Conservation (phyloP, 1,140 invertebrate species). For the Ridgeia piscesae region DNA sequence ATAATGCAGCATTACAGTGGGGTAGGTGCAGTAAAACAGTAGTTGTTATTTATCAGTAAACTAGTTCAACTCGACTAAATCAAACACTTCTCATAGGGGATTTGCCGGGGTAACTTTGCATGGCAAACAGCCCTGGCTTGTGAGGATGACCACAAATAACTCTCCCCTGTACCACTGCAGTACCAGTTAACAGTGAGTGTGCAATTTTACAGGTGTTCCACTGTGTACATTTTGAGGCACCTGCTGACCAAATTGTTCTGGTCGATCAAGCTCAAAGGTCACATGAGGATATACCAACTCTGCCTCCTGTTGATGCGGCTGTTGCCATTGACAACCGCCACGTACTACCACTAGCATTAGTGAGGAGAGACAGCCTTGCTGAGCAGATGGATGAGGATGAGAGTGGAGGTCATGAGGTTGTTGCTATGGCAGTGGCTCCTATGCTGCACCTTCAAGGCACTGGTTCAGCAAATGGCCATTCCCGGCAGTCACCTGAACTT, state of each 20-base stretch:
- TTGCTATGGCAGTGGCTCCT: background rate
- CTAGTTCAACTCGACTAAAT: too few relatives aligned
- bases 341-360: background rate
- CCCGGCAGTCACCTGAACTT: background rate
- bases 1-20: too few relatives aligned
- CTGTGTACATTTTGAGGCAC: constrained; percentile 96
- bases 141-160: too few relatives aligned
- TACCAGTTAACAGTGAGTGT: too few relatives aligned
- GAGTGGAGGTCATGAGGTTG: background rate
- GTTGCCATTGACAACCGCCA: background rate
- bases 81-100: too few relatives aligned
- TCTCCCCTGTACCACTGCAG: too few relatives aligned
- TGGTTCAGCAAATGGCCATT: background rate
- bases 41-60: too few relatives aligned
- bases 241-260: constrained; percentile 52
- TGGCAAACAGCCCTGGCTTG: too few relatives aligned
- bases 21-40: too few relatives aligned
- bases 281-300: background rate
- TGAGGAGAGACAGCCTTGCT: background rate
- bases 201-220: constrained; percentile 80
- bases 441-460: background rate
- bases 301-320: background rate
- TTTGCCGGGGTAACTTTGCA: too few relatives aligned
- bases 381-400: background rate
- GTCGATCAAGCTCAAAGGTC: constrained; percentile 11